Conservation (phyloP, 2,888 invertebrate species). For the Hoplodrina blanda region DNA sequence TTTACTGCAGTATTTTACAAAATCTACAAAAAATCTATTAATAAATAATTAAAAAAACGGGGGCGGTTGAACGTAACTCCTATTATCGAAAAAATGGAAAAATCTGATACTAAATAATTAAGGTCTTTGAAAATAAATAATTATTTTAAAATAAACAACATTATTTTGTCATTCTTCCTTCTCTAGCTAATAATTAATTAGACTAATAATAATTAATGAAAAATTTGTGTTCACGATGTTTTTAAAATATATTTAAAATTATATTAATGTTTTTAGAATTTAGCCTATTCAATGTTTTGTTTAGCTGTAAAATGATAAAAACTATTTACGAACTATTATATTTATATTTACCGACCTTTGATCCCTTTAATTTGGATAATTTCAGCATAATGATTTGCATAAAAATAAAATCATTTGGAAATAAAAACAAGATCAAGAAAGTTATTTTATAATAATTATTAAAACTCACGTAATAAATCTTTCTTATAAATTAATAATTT, state of each 20-base stretch:
- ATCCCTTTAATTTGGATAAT: too few relatives aligned
- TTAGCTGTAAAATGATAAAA: conserved; percentile 9
- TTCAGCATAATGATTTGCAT: too few relatives aligned
- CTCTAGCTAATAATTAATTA: conserved; percentile 40
- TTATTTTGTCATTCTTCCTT: conserved; percentile 43
- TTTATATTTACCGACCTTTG: too few relatives aligned
- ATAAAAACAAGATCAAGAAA: too few relatives aligned
- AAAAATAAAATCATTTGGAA: too few relatives aligned
- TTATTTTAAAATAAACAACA: conserved; percentile 12
- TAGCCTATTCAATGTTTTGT: conserved; percentile 16
- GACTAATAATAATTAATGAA: conserved; percentile 4
- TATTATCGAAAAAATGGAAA: neutral
- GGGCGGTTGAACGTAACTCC: neutral
- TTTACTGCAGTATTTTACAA: neutral
- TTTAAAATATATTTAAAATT: conserved; percentile 2
- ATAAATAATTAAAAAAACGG: neutral
- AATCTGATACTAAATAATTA: conserved; percentile 5
- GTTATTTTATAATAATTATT: too few relatives aligned
- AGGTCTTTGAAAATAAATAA: conserved; percentile 17
- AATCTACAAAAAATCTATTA: neutral
- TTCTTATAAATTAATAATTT: too few relatives aligned
- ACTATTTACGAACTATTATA: neutral
- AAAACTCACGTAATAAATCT: too few relatives aligned
- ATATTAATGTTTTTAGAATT: conserved; percentile 11
- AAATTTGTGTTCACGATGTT: conserved; percentile 37